phyloP scores from a whole-genome alignment of 2,113 vertebrate species.

The Okapia johnstoni region DNA sequence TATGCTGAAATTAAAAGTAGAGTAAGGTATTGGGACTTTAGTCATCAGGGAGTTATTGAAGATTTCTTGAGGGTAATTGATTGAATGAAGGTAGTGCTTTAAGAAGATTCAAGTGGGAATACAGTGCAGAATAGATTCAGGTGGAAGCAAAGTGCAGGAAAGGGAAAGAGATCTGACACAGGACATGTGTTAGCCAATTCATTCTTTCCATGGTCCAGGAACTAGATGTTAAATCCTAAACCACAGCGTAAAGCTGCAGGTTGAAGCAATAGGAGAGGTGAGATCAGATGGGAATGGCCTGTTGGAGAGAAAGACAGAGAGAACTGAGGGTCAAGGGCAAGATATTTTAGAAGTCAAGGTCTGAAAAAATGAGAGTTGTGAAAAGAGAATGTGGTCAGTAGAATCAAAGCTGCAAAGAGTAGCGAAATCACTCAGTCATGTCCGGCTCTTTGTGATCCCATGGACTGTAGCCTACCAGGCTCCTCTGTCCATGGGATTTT shows the following conservation, averaged over 20 bases:
- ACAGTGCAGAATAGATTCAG: neutral
- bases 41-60: neutral
- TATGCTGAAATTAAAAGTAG: neutral
- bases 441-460: rapidly evolving
- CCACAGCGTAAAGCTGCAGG: neutral
- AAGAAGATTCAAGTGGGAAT: neutral
- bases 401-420: neutral
- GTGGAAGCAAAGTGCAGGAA: neutral
- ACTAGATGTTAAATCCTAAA: neutral
- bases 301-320: neutral
- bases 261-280: neutral
- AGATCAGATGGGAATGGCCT: neutral
- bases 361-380: neutral
- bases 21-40: neutral
- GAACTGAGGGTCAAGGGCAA: neutral
- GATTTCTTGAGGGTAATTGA: neutral
- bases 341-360: neutral
- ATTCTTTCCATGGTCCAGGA: neutral
- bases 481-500: neutral
- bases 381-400: neutral
- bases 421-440: neutral
- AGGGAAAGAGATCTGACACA: neutral
- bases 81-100: neutral
- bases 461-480: neutral
- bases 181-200: neutral